Evolutionary conservation across 2,888 invertebrate species (phyloP).

Genomic region (Tortrix viridana): DNA sequence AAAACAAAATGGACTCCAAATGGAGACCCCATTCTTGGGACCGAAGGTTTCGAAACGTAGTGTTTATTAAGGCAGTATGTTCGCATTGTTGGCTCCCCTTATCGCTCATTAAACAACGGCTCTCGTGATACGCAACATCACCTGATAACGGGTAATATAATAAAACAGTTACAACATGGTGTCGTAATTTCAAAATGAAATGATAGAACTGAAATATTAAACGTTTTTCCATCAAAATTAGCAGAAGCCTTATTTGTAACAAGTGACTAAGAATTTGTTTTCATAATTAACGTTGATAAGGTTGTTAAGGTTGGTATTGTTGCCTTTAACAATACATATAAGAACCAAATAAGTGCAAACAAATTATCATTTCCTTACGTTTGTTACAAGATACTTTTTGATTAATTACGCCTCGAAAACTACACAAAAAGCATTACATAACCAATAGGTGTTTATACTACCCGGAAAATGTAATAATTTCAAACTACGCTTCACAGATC

Average conservation of each 20-base stretch:
- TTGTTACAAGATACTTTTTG: too few relatives aligned
- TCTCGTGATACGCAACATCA: conserved; percentile 30
- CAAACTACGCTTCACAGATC: conserved; percentile 7
- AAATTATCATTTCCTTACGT: too few relatives aligned
- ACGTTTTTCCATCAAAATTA: neutral
- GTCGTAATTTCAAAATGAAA: conserved; percentile 8
- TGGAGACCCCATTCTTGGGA: too few relatives aligned
- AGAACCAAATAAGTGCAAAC: too few relatives aligned
- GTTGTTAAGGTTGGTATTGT: too few relatives aligned
- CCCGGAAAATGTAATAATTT: conserved; percentile 1
- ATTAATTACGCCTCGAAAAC: too few relatives aligned
- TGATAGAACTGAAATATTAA: conserved; percentile 2
- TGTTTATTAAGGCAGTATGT: conserved; percentile 18
- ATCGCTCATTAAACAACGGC: conserved; percentile 31
- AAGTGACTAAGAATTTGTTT: neutral
- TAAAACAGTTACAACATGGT: conserved; percentile 30
- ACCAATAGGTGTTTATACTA: neutral
- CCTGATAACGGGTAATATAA: conserved; percentile 34
- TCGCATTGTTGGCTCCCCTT: conserved; percentile 25
- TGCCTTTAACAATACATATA: too few relatives aligned
- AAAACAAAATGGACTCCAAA: too few relatives aligned
- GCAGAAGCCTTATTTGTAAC: neutral
- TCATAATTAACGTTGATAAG: too few relatives aligned
- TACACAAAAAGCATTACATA: too few relatives aligned
- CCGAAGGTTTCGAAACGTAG: conserved; percentile 15